These are phyloP conservation scores for Coenonympha arcania DNA, from an alignment of 2,888 invertebrate genomes.

Conservation along the genomic window DNA sequence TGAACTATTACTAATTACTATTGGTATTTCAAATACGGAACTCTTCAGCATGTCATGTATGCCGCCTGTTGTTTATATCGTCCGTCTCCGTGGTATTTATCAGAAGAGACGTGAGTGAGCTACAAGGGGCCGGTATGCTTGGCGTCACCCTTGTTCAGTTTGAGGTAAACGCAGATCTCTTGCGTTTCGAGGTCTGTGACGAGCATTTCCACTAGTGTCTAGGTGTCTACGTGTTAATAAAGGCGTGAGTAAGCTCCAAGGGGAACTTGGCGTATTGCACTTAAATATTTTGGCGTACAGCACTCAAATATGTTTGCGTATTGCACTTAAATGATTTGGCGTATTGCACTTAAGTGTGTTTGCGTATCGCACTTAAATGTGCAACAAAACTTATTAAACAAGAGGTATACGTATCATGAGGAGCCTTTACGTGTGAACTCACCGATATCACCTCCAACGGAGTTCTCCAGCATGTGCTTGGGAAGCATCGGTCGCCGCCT, in stretches of 20 bases:
- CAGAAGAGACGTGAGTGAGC: constrained; percentile 40
- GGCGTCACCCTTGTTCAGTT: constrained; percentile 75
- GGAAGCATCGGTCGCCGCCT: constrained; percentile 47
- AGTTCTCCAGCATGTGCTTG: constrained; percentile 42
- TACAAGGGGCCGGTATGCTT: constrained; percentile 43
- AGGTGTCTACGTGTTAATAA: constrained; percentile 83
- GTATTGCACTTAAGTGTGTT: too few relatives aligned
- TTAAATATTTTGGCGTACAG: too few relatives aligned
- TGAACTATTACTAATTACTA: too few relatives aligned
- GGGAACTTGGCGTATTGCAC: too few relatives aligned
- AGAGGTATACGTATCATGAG: too few relatives aligned
- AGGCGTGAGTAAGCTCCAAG: too few relatives aligned
- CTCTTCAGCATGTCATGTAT: constrained; percentile 46
- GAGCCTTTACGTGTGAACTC: constrained; percentile 41
- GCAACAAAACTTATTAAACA: too few relatives aligned
- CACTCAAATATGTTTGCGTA: too few relatives aligned
- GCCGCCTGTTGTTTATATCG: constrained; percentile 58
- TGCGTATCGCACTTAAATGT: too few relatives aligned
- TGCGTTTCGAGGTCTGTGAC: constrained; percentile 79
- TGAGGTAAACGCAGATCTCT: constrained; percentile 84
- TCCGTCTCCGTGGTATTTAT: constrained; percentile 54
- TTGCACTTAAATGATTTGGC: too few relatives aligned
- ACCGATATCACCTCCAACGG: constrained; percentile 61
- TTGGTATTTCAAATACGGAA: constrained; percentile 36
- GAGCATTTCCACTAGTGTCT: constrained; percentile 85